Evolutionary conservation across 2,797 vertebrate genomes (phyloP).

Genomic region (Scleropages formosus): DNA sequence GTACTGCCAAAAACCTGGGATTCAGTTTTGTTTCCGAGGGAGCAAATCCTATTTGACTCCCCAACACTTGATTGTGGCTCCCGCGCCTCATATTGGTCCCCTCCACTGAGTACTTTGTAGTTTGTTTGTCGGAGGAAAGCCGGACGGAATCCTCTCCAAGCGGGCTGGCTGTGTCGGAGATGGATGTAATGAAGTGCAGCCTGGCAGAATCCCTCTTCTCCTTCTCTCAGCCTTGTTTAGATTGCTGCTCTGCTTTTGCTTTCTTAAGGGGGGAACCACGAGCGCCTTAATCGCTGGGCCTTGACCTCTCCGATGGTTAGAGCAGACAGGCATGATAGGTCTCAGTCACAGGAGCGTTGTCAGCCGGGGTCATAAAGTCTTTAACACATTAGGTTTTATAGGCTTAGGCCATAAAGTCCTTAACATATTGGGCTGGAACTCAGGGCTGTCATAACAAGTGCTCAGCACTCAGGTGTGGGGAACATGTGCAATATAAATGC

Average conservation of each 20-base stretch:
- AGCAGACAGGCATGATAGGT: conserved; percentile 22
- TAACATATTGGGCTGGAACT: not conserved
- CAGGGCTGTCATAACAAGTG: not conserved
- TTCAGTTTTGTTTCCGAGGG: conserved; percentile 75
- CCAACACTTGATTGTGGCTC: conserved; percentile 81
- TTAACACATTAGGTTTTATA: not conserved
- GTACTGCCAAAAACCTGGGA: conserved; percentile 78
- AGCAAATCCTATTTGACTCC: conserved; percentile 83
- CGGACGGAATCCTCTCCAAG: conserved; percentile 57
- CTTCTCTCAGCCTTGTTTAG: conserved; percentile 54
- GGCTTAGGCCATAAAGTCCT: not conserved
- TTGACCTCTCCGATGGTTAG: conserved; percentile 15
- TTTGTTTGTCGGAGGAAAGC: conserved; percentile 77
- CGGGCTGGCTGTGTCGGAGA: conserved; percentile 56
- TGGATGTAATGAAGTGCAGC: conserved; percentile 60
- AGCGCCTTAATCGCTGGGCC: conserved; percentile 46
- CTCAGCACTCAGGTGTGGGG: not conserved
- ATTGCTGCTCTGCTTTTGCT: conserved; percentile 61
- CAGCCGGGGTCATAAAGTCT: not conserved
- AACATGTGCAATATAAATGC: not conserved
- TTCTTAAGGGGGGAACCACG: conserved; percentile 56
- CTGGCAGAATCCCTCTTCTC: conserved; percentile 30
- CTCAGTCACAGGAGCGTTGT: not conserved
- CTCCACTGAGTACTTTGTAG: conserved; percentile 73
- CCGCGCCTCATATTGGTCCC: conserved; percentile 68